Evolutionary conservation across 2,888 invertebrate species (phyloP), one percentile per base, ranked within the genome.

Genomic region (Tuberolachnus salignus): DNA sequence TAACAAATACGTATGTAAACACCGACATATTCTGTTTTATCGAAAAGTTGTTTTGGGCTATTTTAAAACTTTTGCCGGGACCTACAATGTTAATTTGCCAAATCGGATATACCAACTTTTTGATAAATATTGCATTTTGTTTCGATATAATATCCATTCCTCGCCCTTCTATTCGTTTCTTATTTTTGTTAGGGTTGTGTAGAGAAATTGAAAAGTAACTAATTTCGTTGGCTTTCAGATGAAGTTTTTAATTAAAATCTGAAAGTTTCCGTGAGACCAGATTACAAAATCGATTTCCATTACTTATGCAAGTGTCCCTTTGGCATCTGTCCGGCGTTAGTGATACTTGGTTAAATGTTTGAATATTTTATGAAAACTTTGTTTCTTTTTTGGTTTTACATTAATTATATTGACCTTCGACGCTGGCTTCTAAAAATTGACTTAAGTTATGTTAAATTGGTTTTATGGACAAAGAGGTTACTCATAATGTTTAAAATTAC

Each of bases 221-320:
- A 78, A 78, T 69, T 75, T 69, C 51, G 69, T 69, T 49, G 69
- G 67, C 51, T 78, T 67, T 51, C 57, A 49, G 67, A 78, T 69
- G 59, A 78, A 78, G 69, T 78, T 78, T 78, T 78, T 78, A 78
- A 78, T 78, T 78, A 78, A 78, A 78, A 78, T 61, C 78, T 69
- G 78, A 67, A 78, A 78, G 78, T 78, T 78, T 78, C 67, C 57
- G 67, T 67, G 67, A 78, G 49, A 61, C 78, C 78, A 61, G 78
- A 78, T 78, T 78, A 67, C 69, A 78, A 78, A 78, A 78, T 78
- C 69, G 78, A 78, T 78, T 78, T 67, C 67, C 49, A 78, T 78
- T 78, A 78, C 67, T 78, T 69, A 78, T 78, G 78, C 78, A 78
- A 78, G 66, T 78, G 69, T 78, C 67, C 67, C 67, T 21, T 51